Evolutionary conservation across 2,888 invertebrate genomes (phyloP), one percentile per base, ranked within the genome.

Genomic region (Empis stercorea): DNA sequence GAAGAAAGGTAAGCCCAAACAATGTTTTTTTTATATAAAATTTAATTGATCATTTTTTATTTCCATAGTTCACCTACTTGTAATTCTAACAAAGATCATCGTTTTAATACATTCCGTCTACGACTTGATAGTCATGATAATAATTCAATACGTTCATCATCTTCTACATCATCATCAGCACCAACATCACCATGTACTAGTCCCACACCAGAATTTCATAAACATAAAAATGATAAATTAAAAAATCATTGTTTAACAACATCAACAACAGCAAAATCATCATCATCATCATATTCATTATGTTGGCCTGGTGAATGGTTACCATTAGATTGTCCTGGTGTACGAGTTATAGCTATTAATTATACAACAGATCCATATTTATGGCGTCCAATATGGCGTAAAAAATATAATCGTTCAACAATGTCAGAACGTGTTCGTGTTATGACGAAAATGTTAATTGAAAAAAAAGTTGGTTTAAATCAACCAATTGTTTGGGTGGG

Each of bases 241-340:
- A 20, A 39, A 23, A 9, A 37, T 52, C 16, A 16, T 30, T 10
- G 36, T 44, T 11, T 23, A 30, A 15, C 37, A 46, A 32, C 34
- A 37, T 16, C 15, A 39, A 13, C 4, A 48, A 46, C 20, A 48
- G 48, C 36, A 49, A 59, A 38, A 53, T 58, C 16, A 47, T 62
- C 50, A 61, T 68, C 4, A 74, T 61, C 50, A 62, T 68, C 4
- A 74, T 80, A 78, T 57, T 79, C 80, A 1, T 64, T 68, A 11
- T 89, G 89, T 59, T 91, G 89, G 89, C 91, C 91, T 0, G 73
- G 78, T 50, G 89, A 92, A 62, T 93, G 92, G 92, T 65, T 93
- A 20, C 80, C 84, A 0, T 61, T 76, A 36, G 91, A 92, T 61
- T 81, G 81, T 58, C 84, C 85, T 0, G 78, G 80, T 1, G 79